Conservation (phyloP, 2,797 vertebrate species). For the Steatocranus sp. region DNA sequence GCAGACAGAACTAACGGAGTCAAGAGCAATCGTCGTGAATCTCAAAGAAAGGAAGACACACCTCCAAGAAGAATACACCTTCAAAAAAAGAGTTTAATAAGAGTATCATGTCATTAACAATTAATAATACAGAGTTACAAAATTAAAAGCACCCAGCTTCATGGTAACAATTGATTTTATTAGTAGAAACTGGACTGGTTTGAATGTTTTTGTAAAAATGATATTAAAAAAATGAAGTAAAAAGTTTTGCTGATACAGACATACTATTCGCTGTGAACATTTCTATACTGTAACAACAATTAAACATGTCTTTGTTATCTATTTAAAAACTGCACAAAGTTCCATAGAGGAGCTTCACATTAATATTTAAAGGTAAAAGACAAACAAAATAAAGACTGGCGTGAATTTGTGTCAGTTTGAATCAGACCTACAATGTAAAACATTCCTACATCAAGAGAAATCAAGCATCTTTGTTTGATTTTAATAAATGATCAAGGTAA, state of each 20-base stretch:
- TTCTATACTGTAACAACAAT: background rate
- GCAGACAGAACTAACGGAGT: slow-evolving; percentile 55
- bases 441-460: background rate
- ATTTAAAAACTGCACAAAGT: background rate
- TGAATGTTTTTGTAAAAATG: background rate
- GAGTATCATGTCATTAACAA: background rate
- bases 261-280: background rate
- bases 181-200: background rate
- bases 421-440: background rate
- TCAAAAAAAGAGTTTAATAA: background rate
- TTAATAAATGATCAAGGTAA: background rate
- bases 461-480: background rate
- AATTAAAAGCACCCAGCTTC: background rate
- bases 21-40: slow-evolving; percentile 3
- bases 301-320: background rate
- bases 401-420: background rate
- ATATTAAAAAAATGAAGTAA: background rate
- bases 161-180: background rate
- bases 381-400: background rate
- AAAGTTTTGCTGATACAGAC: background rate
- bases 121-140: background rate
- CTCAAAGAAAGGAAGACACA: background rate
- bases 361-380: background rate
- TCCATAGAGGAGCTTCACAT: background rate
- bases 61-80: background rate